A percentile compares a stretch with the other conserved stretches of the same genome.
Evolutionary conservation across 23 tunicate genomes (phyloP).

Genomic region (Styela clava): DNA sequence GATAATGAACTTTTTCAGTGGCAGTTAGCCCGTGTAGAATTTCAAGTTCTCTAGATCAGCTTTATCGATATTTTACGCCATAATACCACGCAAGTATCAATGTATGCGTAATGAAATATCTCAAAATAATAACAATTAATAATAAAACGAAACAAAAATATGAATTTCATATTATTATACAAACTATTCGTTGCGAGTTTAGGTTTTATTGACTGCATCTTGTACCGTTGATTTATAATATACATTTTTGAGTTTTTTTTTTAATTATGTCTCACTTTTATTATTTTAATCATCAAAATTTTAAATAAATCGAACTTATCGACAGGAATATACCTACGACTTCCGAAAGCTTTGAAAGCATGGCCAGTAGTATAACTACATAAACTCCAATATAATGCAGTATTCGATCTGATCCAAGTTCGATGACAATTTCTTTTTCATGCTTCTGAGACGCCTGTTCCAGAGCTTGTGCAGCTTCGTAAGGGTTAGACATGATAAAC

Average conservation of each 20-base stretch:
- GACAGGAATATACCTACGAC: slow-evolving; percentile 12
- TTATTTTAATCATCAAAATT: neutral
- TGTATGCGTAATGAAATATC: no score
- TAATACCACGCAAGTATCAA: no score
- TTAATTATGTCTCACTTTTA: neutral
- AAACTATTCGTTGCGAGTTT: neutral
- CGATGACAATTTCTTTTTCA: slow-evolving; percentile 47
- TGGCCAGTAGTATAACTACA: slow-evolving; percentile 26
- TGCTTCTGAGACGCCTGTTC: slow-evolving; percentile 35
- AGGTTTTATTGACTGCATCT: neutral
- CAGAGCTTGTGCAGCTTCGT: slow-evolving; percentile 3
- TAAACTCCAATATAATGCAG: slow-evolving; percentile 44
- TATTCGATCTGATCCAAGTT: slow-evolving; percentile 40
- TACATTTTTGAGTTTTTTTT: neutral
- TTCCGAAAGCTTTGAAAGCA: slow-evolving; percentile 22
- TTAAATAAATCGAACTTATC: slow-evolving; percentile 3
- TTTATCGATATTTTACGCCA: no score
- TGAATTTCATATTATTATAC: neutral
- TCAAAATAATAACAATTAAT: no score
- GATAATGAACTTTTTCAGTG: neutral
- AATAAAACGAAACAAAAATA: neutral
- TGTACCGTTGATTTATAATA: neutral
- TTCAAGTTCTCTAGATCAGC: no score
- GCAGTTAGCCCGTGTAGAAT: no score
- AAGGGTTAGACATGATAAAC: neutral